These are phyloP conservation scores for Tragopan temminckii DNA, from an alignment of 2,797 vertebrate species.

Conservation along the genomic window DNA sequence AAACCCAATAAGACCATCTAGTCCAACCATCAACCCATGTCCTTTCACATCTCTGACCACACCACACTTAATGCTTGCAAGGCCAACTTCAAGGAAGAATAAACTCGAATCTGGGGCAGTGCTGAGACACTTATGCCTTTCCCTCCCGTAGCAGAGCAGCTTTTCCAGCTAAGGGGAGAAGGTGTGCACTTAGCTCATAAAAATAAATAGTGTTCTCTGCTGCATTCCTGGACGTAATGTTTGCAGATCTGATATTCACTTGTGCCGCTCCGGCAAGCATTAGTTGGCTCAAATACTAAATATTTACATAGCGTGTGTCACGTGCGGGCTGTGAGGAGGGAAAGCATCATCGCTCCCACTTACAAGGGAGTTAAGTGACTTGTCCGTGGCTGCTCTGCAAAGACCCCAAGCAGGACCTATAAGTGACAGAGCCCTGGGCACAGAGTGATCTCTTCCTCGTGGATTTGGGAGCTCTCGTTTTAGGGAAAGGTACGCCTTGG, in stretches of 20 bases:
- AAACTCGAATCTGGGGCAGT: neutral
- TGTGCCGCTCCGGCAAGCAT: neutral
- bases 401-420: neutral
- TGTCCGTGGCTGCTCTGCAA: neutral
- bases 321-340: neutral
- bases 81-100: neutral
- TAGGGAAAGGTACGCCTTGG: neutral
- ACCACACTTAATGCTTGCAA: neutral
- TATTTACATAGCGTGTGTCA: constrained; percentile 51
- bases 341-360: constrained; percentile 19
- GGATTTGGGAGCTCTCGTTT: neutral
- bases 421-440: neutral
- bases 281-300: constrained; percentile 63
- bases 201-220: constrained; percentile 58
- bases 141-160: neutral
- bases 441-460: neutral
- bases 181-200: constrained; percentile 62
- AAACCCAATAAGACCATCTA: too few species aligned
- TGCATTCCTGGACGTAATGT: constrained; percentile 61
- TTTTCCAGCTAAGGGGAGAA: constrained; percentile 24
- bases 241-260: constrained; percentile 69
- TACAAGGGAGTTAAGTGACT: constrained; percentile 8
- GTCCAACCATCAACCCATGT: too few species aligned
- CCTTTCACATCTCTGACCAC: neutral
- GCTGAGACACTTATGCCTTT: neutral